Evolutionary conservation across 2,113 vertebrate genomes (phyloP).

Genomic region (Toxotes jaculatrix): DNA sequence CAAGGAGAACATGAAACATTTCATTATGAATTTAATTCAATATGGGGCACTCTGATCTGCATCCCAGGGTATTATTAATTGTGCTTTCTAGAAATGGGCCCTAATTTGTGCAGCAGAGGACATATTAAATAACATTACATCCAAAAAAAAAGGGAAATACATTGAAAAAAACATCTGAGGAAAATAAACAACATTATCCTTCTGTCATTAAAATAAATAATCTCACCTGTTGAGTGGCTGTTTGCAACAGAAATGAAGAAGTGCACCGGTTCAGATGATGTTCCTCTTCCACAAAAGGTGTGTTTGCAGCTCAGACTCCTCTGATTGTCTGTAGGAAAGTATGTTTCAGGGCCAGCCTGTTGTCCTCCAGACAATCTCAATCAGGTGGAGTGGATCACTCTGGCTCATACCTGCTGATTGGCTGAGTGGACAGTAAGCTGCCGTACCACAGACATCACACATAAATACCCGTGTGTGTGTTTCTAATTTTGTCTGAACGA

Average conservation of each 20-base stretch:
- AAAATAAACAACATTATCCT: neutral
- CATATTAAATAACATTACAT: neutral
- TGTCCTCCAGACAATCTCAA: constrained; percentile 50
- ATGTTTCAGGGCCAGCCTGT: constrained; percentile 38
- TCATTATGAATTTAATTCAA: neutral
- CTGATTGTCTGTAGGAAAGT: constrained; percentile 31
- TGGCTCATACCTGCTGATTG: constrained; percentile 61
- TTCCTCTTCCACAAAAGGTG: constrained; percentile 2
- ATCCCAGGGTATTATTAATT: too few species aligned
- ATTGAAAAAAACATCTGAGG: neutral
- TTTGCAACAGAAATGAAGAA: neutral
- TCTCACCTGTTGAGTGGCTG: constrained; percentile 53
- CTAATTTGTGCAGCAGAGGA: neutral
- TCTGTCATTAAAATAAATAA: neutral
- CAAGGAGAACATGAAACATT: neutral
- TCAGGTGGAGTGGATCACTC: constrained; percentile 57
- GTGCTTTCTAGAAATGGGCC: neutral
- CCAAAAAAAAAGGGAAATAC: neutral
- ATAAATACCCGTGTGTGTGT: constrained; percentile 53
- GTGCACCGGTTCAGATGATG: neutral
- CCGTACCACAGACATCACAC: constrained; percentile 27
- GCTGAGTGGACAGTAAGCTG: constrained; percentile 61
- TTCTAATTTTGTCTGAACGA: constrained; percentile 62
- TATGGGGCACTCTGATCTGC: neutral
- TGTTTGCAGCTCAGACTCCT: constrained; percentile 20